Evolutionary conservation across 2,797 vertebrate species (phyloP).

Genomic region (Eidolon dupreanum): DNA sequence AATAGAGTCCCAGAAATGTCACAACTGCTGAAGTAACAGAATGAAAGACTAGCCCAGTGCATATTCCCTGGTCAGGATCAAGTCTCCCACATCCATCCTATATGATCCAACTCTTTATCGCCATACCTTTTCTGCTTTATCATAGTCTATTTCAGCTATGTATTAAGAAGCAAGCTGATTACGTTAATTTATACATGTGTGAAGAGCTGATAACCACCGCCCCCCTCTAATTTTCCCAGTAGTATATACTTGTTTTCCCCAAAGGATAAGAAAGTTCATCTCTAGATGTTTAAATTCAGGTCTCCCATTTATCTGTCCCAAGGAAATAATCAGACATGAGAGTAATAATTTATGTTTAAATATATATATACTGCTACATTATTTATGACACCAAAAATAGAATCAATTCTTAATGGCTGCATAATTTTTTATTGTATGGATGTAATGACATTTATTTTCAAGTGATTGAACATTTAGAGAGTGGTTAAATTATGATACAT

Average conservation of each 20-base stretch:
- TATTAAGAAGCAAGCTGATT: slow-evolving; percentile 31
- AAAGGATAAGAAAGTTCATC: neutral
- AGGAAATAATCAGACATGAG: slow-evolving; percentile 44
- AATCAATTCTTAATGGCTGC: neutral
- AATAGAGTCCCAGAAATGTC: neutral
- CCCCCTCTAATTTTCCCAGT: slow-evolving; percentile 6
- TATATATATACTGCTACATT: slow-evolving; percentile 6
- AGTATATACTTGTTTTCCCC: neutral
- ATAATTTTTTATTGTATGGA: slow-evolving; percentile 13
- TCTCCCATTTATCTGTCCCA: slow-evolving; percentile 30
- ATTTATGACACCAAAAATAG: slow-evolving; percentile 50
- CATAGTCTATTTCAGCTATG: neutral
- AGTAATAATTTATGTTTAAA: slow-evolving; percentile 48
- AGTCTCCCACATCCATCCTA: neutral
- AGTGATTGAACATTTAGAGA: slow-evolving; percentile 21
- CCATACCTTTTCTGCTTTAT: neutral
- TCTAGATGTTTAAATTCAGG: neutral
- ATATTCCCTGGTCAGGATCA: neutral
- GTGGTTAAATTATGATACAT: slow-evolving; percentile 28
- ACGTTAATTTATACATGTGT: slow-evolving; percentile 26
- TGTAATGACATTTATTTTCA: slow-evolving; percentile 51
- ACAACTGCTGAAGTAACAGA: slow-evolving; percentile 40
- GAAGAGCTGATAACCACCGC: neutral
- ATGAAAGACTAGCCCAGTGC: neutral
- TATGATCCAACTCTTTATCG: neutral